phyloP scores from a whole-genome alignment of 2,888 invertebrate species.

The Leptura quadrifasciata region DNA sequence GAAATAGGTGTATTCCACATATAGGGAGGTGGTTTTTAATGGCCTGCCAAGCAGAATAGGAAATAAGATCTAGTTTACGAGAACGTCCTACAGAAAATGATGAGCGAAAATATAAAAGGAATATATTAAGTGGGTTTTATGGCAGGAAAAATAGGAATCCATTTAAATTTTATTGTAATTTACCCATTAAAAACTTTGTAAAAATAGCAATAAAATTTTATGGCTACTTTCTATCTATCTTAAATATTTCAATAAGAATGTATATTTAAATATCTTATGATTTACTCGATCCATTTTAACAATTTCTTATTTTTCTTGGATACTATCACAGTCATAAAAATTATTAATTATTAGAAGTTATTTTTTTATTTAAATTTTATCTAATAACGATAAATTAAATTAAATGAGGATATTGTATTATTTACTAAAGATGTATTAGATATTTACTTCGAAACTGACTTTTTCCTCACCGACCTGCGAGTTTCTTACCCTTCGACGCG shows the following conservation, averaged over 20 bases:
- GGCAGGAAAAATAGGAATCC: constrained; percentile 2
- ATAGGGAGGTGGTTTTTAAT: constrained; percentile 32
- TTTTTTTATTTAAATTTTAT: too few relatives aligned
- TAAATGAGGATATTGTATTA: too few relatives aligned
- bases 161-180: constrained; percentile 7
- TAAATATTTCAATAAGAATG: background rate
- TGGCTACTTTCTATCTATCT: constrained; percentile 3
- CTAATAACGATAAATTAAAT: too few relatives aligned
- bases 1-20: constrained; percentile 26
- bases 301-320: background rate
- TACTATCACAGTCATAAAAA: background rate
- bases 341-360: too few relatives aligned
- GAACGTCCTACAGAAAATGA: background rate
- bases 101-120: constrained; percentile 1
- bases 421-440: too few relatives aligned
- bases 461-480: too few relatives aligned
- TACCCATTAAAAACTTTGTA: constrained; percentile 3
- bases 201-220: background rate
- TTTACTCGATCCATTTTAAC: background rate
- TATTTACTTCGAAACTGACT: too few relatives aligned
- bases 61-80: constrained; percentile 12
- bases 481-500: too few relatives aligned
- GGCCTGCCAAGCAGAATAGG: constrained; percentile 11
- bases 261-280: background rate
- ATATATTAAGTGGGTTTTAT: constrained; percentile 2